These are phyloP conservation scores for Phalera bucephala DNA, from an alignment of 2,888 invertebrate genomes.

Conservation along the genomic window DNA sequence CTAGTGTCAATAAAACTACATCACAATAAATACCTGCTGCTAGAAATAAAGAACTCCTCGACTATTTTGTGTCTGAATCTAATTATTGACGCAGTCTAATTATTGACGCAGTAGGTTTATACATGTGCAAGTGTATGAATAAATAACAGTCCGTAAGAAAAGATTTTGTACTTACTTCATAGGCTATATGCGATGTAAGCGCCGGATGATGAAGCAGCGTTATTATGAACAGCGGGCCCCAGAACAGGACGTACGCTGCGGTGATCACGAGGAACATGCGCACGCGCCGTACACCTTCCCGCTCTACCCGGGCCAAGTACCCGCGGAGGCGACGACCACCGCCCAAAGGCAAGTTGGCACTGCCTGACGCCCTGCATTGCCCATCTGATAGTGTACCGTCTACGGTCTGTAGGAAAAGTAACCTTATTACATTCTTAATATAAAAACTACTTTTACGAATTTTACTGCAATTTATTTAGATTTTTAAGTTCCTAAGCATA, in stretches of 20 bases:
- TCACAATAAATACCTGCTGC: too few species aligned
- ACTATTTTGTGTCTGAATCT: too few species aligned
- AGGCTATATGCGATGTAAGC: constrained; percentile 87
- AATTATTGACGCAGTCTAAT: too few species aligned
- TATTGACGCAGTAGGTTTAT: too few species aligned
- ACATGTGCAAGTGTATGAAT: too few species aligned
- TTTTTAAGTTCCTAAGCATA: too few species aligned
- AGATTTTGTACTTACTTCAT: constrained; percentile 83
- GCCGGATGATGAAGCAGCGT: constrained; percentile 90
- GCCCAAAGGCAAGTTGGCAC: constrained; percentile 78
- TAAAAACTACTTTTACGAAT: constrained; percentile 5
- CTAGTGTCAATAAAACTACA: too few species aligned
- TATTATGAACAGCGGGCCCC: constrained; percentile 95
- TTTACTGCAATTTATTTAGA: too few species aligned
- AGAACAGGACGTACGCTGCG: constrained; percentile 92
- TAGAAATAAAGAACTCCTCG: too few species aligned
- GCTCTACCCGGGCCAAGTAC: constrained; percentile 89
- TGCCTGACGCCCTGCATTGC: constrained; percentile 54
- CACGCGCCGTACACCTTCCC: constrained; percentile 91
- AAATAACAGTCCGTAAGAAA: too few species aligned
- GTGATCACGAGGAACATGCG: constrained; percentile 94
- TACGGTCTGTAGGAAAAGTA: constrained; percentile 55
- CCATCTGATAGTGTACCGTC: constrained; percentile 67
- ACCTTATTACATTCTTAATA: constrained; percentile 2
- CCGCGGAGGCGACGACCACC: constrained; percentile 90